phyloP scores from a whole-genome alignment of 2,113 vertebrate genomes.

The Pteropus alecto region DNA sequence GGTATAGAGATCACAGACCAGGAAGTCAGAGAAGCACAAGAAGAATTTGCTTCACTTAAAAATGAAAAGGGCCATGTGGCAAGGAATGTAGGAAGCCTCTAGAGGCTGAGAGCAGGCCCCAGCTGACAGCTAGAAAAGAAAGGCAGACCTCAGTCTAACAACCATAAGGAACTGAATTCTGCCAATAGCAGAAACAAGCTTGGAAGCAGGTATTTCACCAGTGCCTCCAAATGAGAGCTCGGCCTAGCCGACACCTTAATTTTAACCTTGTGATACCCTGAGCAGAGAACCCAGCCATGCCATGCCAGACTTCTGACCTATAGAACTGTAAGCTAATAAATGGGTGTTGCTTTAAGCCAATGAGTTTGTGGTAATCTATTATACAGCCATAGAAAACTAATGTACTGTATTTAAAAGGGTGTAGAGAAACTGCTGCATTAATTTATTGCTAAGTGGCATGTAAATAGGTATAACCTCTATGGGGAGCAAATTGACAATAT shows the following conservation, averaged over 20 bases:
- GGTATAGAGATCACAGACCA: not conserved
- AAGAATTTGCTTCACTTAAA: not conserved
- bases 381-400: slow-evolving; percentile 20
- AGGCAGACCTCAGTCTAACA: not conserved
- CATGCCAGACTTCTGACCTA: not conserved
- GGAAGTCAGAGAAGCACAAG: not conserved
- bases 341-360: slow-evolving; percentile 37
- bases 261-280: not conserved
- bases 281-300: not conserved
- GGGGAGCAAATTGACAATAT: slow-evolving; percentile 16
- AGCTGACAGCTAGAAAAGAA: not conserved
- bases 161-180: slow-evolving; percentile 2
- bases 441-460: not conserved
- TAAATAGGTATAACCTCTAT: not conserved
- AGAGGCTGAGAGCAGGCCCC: not conserved
- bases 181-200: not conserved
- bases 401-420: slow-evolving; percentile 37
- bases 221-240: not conserved
- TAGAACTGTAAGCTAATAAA: not conserved
- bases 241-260: not conserved
- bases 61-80: not conserved
- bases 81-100: not conserved
- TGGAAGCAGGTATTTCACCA: not conserved
- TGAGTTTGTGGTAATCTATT: slow-evolving; percentile 11
- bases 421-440: slow-evolving; percentile 16